Evolutionary conservation across 2,888 invertebrate species (phyloP).

Genomic region (Mythimna vitellina): DNA sequence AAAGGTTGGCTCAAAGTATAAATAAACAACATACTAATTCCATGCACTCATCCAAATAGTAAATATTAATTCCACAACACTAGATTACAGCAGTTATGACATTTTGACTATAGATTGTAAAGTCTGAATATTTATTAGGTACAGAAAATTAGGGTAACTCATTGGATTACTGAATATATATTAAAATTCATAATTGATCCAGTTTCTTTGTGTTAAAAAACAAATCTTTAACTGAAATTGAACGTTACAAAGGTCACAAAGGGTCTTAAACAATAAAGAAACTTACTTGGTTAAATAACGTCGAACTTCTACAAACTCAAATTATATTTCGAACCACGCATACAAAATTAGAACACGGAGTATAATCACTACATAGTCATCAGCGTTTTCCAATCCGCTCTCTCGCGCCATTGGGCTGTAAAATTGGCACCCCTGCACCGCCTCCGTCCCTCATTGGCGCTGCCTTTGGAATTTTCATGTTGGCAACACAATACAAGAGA

Average conservation of each 20-base stretch:
- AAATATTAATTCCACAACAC: background rate
- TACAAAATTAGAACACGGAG: slow-evolving; percentile 52
- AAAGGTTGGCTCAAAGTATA: background rate
- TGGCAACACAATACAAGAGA: slow-evolving; percentile 66
- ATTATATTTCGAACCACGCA: slow-evolving; percentile 46
- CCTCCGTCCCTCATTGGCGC: slow-evolving; percentile 63
- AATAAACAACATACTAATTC: background rate
- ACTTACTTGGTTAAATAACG: background rate
- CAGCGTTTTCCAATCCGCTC: slow-evolving; percentile 72
- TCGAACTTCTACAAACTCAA: background rate
- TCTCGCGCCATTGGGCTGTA: slow-evolving; percentile 74
- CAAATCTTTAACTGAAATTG: slow-evolving; percentile 13
- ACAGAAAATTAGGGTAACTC: background rate
- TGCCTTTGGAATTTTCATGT: slow-evolving; percentile 69
- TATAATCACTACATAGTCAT: slow-evolving; percentile 71
- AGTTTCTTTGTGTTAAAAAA: slow-evolving; percentile 4
- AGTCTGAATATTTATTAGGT: background rate
- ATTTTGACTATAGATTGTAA: background rate
- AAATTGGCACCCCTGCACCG: slow-evolving; percentile 75
- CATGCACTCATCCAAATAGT: background rate
- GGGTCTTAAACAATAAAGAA: background rate
- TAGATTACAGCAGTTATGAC: background rate
- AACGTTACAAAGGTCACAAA: background rate
- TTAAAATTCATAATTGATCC: background rate
- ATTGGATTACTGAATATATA: background rate